Conservation (phyloP, 2,797 vertebrate species). For the Lates japonicus region DNA sequence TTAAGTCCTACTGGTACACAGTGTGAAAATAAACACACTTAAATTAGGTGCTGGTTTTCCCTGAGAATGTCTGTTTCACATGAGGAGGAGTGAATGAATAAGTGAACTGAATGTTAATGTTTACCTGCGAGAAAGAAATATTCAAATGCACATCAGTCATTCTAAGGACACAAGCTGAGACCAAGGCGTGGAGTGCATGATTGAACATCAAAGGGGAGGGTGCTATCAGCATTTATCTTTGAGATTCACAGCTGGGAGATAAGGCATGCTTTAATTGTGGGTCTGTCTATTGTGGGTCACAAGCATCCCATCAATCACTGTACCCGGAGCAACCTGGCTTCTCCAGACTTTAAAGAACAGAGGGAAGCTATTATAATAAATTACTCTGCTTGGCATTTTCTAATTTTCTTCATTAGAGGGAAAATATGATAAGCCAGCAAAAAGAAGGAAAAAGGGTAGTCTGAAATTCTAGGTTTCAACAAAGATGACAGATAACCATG, state of each 20-base stretch:
- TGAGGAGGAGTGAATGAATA: conserved; percentile 47
- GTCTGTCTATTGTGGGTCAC: conserved; percentile 77
- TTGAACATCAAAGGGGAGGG: conserved; percentile 71
- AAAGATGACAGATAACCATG: conserved; percentile 43
- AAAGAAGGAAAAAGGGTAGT: conserved; percentile 17
- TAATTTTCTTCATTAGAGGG: conserved; percentile 59
- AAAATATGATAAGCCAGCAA: conserved; percentile 49
- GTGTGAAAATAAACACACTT: conserved; percentile 46
- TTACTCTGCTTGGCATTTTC: conserved; percentile 51
- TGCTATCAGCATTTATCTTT: conserved; percentile 77
- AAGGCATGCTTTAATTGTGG: conserved; percentile 76
- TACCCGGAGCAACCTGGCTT: conserved; percentile 48
- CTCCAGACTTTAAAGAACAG: conserved; percentile 63
- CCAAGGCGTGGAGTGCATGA: conserved; percentile 65
- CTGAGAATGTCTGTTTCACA: conserved; percentile 40
- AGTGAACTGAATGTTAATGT: conserved; percentile 73
- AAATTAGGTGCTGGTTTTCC: conserved; percentile 52
- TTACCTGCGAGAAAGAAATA: conserved; percentile 71
- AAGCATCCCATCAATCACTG: conserved; percentile 76
- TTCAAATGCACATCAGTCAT: conserved; percentile 74
- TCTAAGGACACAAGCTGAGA: conserved; percentile 69
- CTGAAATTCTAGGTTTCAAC: conserved; percentile 41
- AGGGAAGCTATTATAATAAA: conserved; percentile 67
- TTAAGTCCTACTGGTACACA: conserved; percentile 29
- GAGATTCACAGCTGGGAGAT: conserved; percentile 69